Evolutionary conservation across 1,140 invertebrate species (phyloP), one percentile per base, ranked within the genome.

Genomic region (Drosophila melanica): DNA sequence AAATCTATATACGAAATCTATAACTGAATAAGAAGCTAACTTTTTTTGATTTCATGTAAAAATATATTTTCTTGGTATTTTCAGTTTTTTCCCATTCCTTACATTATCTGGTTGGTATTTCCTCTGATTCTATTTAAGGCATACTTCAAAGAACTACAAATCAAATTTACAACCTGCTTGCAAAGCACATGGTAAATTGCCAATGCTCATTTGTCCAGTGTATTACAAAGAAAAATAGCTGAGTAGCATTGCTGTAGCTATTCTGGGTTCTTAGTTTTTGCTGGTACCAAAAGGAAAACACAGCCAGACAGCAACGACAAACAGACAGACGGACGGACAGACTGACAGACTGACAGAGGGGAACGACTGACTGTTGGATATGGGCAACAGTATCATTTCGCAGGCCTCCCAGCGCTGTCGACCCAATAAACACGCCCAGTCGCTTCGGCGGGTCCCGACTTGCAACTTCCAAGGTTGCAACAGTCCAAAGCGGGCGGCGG

Each of bases 311-410:
- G 10, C 35, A 35, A 18, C 11, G 53, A 30, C 39, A 33, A 57
- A 27, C 41, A 35, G n/a, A 35, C 51, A 37, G 53, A 37, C 33
- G 42, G 41, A 59, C 23, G 37, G 59, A 64, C 66, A 73, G 23
- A 58, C 42, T 65, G 69, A 64, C 65, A 68, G 76, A 48, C 54
- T 39, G 65, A 75, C 23, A 27, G 23, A 44, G 69, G n/a, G 35
- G 20, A 55, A 60, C 65, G 58, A 27, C 53, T 71, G 53, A 44
- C 51, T 66, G 47, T 63, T 63, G 44, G 64, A 87, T 70, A 87
- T 73, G 64, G 79, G 82, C 71, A 79, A 76, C 63, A 82, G 79
- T 87, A 89, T 86, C 68, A 76, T 89, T 85, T 66, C 57, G 41
- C 47, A 41, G 35, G 48, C 57, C 65, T 53, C 18, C 50, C 50